Percentiles rank a stretch among this genome's conserved stretches.
Evolutionary conservation across 2,113 vertebrate genomes (phyloP).

Genomic region (Psephotus haematonotus): DNA sequence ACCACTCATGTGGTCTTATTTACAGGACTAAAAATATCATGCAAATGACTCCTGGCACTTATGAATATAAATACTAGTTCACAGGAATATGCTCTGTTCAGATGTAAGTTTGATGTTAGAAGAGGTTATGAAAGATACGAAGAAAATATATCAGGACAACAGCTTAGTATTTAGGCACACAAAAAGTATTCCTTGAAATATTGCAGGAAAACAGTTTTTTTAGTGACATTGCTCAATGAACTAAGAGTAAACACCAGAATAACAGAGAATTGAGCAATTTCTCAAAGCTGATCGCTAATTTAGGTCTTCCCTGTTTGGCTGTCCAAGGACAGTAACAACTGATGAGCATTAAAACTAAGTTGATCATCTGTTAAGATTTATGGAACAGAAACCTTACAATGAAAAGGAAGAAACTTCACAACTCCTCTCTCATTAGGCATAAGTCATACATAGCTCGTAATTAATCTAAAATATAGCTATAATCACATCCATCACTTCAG

Average conservation of each 20-base stretch:
- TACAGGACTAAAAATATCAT: background rate
- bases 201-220: background rate
- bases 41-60: background rate
- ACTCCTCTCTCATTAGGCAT: background rate
- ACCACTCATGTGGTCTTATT: background rate
- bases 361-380: background rate
- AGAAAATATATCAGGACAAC: background rate
- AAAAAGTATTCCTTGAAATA: background rate
- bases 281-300: background rate
- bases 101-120: background rate
- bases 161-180: background rate
- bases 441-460: background rate
- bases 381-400: background rate
- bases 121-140: background rate
- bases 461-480: background rate
- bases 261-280: background rate
- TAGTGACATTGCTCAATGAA: background rate
- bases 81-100: background rate
- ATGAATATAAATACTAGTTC: background rate
- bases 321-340: background rate
- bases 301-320: background rate
- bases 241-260: background rate
- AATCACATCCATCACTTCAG: background rate
- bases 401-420: background rate
- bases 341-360: background rate